phyloP scores from a whole-genome alignment of 2,113 vertebrate genomes.

The Mus spicilegus region DNA sequence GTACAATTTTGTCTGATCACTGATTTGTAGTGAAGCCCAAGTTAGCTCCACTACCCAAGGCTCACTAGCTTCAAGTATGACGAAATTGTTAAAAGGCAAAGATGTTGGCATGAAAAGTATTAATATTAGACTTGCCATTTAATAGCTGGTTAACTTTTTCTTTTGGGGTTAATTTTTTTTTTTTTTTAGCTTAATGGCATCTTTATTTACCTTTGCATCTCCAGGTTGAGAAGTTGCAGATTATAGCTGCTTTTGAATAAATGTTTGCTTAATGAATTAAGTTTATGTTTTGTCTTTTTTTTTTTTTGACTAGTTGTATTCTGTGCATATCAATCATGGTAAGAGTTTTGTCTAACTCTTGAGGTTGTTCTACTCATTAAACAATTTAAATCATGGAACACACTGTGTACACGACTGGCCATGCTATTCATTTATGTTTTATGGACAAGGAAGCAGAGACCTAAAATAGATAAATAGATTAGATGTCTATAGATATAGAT shows the following conservation, averaged over 20 bases:
- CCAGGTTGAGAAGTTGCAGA: background rate
- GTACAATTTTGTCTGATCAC: background rate
- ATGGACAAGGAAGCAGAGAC: background rate
- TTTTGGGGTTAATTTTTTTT: no score
- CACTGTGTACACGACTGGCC: background rate
- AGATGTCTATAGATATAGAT: no score
- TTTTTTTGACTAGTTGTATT: background rate
- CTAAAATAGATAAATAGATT: background rate
- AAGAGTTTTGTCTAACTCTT: background rate
- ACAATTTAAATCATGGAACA: background rate
- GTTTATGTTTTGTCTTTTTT: background rate
- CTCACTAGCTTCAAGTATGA: background rate
- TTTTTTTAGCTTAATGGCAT: background rate
- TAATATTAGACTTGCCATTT: background rate
- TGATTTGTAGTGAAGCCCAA: background rate
- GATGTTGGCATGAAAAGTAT: background rate
- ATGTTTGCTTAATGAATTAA: background rate
- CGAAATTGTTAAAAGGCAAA: background rate
- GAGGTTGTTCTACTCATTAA: background rate
- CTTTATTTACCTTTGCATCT: slow-evolving; percentile 2
- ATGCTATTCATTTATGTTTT: background rate
- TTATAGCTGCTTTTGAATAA: slow-evolving; percentile 10
- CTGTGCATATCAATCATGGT: background rate
- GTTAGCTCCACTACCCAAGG: background rate
- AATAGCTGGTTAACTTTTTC: no score